These are phyloP conservation scores for Channallabes apus DNA, from an alignment of 2,797 vertebrate species.

Conservation along the genomic window DNA sequence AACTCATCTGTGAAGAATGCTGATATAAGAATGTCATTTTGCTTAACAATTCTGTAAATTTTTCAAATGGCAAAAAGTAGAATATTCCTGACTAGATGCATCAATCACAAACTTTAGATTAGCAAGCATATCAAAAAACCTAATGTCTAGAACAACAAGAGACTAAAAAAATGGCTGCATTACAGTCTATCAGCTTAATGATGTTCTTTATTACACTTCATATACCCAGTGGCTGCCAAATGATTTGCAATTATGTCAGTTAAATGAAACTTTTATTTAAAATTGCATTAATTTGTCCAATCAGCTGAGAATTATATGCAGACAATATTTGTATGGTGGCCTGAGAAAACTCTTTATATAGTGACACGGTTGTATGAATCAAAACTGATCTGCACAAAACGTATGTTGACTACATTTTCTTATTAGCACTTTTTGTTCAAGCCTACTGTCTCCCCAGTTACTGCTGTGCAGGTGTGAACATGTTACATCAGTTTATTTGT, in stretches of 20 bases:
- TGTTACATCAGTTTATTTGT: too few species aligned
- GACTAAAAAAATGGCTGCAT: constrained; percentile 2
- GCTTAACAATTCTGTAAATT: neutral
- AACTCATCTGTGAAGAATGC: neutral
- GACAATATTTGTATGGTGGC: neutral
- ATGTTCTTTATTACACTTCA: neutral
- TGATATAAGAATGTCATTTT: neutral
- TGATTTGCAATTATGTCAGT: constrained; percentile 2
- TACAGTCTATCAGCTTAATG: constrained; percentile 4
- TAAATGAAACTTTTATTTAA: neutral
- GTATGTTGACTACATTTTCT: neutral
- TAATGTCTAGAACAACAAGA: neutral
- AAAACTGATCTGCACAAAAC: too few species aligned
- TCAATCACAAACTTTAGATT: neutral
- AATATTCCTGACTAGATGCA: neutral
- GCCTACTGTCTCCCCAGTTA: too few species aligned
- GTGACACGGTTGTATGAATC: neutral
- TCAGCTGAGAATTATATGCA: neutral
- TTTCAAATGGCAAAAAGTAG: constrained; percentile 11
- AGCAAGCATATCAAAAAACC: constrained; percentile 3
- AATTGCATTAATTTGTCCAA: neutral
- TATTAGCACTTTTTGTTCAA: neutral
- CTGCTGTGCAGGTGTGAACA: too few species aligned
- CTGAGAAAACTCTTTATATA: neutral
- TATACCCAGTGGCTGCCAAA: constrained; percentile 2